Base-by-base conservation (phyloP, 2,113 vertebrate genomes). In the Phalacrocorax aristotelis region DNA sequence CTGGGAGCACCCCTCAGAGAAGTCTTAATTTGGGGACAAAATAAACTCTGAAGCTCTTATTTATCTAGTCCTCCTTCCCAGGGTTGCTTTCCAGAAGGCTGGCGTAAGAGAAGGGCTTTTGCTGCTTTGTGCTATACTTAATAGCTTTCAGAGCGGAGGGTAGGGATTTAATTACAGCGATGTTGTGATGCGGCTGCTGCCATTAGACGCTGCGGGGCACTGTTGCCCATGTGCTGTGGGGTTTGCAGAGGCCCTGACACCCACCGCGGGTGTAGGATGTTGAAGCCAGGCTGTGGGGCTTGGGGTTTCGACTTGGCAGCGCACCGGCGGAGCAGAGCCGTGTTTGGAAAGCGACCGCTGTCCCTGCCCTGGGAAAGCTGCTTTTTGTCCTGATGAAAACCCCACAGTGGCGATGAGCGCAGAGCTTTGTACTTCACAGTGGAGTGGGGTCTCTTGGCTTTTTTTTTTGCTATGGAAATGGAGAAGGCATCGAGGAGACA, bases 321-420 rank as follows among this genome's bases (percentile, higher is more conserved):
- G 1, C 0, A 10, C 30, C 1, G 15, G 62, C 1, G 4, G 74
- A 51, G 21, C 46, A 14, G 74, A 51, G 68, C 49, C 1, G 7
- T 16, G 11, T 32, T 32, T 8, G 60, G 44, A 32, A 32, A 32
- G 69, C 0, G 3, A 8, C 51, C 2, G 0, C 29, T 0, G 1
- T 34, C 40, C 57, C 48, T 17, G 38, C 27, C 66, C 23, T 21
- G 57, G 82, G 44, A 32, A 65, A 51, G 52, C 46, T 48, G 61
- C 46, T 61, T 16, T 48, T 49, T 36, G 40, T 54, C 29, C 61
- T 14, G 52, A 10, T 14, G 49, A 30, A 44, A 34, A 4, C 65
- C 11, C 32, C 9, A 0, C 1, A 4, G 78, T 0, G 4, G 10
- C 0, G 3, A 3, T 23, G 30, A 40, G 36, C 6, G 1, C 32